A percentile compares a stretch with the other conserved stretches of the same genome.
These are phyloP conservation scores for Conus ventricosus DNA, from an alignment of 1,140 invertebrate species.

Conservation along the genomic window DNA sequence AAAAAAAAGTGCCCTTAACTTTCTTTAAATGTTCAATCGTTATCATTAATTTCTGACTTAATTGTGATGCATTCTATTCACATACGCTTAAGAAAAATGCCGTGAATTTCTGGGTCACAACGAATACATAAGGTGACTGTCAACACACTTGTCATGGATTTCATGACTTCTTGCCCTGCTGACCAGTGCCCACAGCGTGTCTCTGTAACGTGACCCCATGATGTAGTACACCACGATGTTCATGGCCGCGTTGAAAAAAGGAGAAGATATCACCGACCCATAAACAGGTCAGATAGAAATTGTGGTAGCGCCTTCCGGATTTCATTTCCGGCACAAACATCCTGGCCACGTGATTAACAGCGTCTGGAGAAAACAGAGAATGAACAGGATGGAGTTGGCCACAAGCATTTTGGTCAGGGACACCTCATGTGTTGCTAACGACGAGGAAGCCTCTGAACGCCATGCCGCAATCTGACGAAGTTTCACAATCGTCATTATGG, in stretches of 20 bases:
- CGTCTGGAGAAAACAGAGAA: not conserved
- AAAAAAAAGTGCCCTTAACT: too few relatives aligned
- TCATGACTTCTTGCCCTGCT: not conserved
- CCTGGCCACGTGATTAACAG: not conserved
- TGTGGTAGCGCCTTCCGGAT: conserved; percentile 5
- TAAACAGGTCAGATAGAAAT: not conserved
- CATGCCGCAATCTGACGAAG: not conserved
- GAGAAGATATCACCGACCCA: not conserved
- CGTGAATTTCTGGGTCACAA: too few relatives aligned
- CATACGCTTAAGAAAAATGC: too few relatives aligned
- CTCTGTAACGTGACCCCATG: conserved; percentile 1
- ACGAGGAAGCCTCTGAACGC: not conserved
- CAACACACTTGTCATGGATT: not conserved
- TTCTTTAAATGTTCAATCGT: not conserved
- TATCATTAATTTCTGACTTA: not conserved
- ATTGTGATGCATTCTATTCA: too few relatives aligned
- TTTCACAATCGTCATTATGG: not conserved
- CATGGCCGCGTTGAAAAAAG: not conserved
- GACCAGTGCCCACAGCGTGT: not conserved
- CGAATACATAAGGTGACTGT: not conserved
- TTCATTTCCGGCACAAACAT: not conserved
- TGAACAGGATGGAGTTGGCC: not conserved
- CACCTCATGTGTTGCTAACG: not conserved
- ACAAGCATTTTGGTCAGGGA: conserved; percentile 11
- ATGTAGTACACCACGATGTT: conserved; percentile 15